phyloP scores from a whole-genome alignment of 23 tunicate species.

The Styela clava region DNA sequence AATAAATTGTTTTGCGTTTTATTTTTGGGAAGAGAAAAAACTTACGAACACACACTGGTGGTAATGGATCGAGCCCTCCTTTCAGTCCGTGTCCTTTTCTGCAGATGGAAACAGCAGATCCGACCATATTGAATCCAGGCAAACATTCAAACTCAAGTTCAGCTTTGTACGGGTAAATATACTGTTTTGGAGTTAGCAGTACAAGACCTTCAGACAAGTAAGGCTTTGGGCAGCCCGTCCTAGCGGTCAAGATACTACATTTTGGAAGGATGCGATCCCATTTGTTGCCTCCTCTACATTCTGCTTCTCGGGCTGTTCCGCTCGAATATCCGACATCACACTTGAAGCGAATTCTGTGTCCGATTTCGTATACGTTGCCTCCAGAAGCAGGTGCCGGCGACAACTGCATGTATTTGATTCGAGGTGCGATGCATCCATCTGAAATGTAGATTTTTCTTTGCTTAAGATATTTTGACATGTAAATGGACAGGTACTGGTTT shows the following conservation, averaged over 20 bases:
- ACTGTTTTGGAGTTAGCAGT: not conserved
- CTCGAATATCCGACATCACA: constrained; percentile 9
- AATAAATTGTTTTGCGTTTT: too few species aligned
- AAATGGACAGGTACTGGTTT: too few species aligned
- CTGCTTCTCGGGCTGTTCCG: not conserved
- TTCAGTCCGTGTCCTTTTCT: constrained; percentile 2
- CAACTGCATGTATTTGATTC: not conserved
- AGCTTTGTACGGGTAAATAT: constrained; percentile 10
- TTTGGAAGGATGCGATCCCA: constrained; percentile 3
- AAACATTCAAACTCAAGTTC: constrained; percentile 13
- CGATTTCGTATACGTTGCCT: constrained; percentile 26
- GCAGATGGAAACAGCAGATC: constrained; percentile 23
- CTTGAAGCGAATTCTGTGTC: not conserved
- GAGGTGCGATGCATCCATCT: constrained; percentile 9
- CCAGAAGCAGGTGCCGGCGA: constrained; percentile 7
- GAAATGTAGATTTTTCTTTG: not conserved
- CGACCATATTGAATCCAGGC: constrained; percentile 16
- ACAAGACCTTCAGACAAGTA: not conserved
- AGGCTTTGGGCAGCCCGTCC: constrained; percentile 6
- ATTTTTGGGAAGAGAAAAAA: too few species aligned
- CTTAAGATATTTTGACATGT: too few species aligned
- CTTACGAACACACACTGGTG: constrained; percentile 15
- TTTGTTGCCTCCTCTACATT: not conserved
- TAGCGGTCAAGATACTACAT: not conserved
- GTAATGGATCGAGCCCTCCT: constrained; percentile 18